Percentiles rank a stretch among this genome's conserved stretches.
These are phyloP conservation scores for Lucilia sericata DNA, from an alignment of 1,140 invertebrate genomes.

Conservation along the genomic window DNA sequence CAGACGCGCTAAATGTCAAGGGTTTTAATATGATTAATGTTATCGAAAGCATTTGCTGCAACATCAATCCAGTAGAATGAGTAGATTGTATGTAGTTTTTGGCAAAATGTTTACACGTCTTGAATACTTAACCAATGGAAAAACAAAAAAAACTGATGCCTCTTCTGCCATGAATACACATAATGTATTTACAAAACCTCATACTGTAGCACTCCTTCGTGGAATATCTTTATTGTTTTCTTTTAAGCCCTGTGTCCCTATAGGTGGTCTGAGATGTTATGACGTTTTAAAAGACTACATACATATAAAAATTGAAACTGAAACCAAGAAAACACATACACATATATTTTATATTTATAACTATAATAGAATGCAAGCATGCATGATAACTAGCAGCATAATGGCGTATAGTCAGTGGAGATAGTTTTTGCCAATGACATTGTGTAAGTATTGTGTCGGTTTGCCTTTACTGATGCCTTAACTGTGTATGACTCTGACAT, in stretches of 20 bases:
- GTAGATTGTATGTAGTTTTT: not conserved
- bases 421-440: not conserved
- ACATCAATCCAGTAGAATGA: not conserved
- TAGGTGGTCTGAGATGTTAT: slow-evolving; percentile 4
- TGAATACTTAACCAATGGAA: slow-evolving; percentile 1
- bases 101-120: slow-evolving; percentile 20
- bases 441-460: not conserved
- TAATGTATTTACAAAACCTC: not conserved
- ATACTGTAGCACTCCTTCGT: not conserved
- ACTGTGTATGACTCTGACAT: not conserved
- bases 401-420: not conserved
- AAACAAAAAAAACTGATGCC: not conserved
- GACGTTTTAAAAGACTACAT: not conserved
- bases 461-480: not conserved
- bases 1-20: slow-evolving; percentile 11
- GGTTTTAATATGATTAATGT: slow-evolving; percentile 24
- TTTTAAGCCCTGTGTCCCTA: not conserved
- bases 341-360: not conserved
- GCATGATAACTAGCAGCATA: slow-evolving; percentile 1
- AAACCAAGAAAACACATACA: too few species aligned
- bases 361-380: not conserved
- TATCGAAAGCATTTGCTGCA: slow-evolving; percentile 4
- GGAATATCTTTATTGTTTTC: not conserved
- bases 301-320: too few species aligned
- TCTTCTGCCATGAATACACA: not conserved